Base-by-base conservation (phyloP, 2,888 invertebrate genomes). In the Megamerina dolium region DNA sequence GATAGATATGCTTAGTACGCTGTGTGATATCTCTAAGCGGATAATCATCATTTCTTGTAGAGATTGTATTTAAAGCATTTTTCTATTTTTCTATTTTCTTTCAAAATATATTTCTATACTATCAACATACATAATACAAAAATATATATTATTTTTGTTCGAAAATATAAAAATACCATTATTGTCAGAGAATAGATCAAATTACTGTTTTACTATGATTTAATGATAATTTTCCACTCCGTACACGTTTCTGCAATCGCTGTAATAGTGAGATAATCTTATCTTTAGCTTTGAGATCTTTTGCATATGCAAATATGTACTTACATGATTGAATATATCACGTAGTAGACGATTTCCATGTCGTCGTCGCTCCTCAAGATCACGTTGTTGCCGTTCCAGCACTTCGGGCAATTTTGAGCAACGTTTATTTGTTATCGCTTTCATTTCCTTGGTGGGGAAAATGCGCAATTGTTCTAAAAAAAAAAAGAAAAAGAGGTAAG, bases 391-490 rank as follows among this genome's bases (percentile, higher is more conserved):
- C 58, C 81, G 84, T 46, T 76, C 75, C 45, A 80, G 71, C 3
- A 87, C 83, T 73, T 89, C 88, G 1, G 85, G 82, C 46, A 87
- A 68, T 18, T 78, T 79, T 57, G 78, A 76, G 65, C 85, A 87
- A 49, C 82, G 76, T 57, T 74, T 75, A 46, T 74, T 76, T 5
- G 79, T 79, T 49, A 79, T 69, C 21, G 75, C 72, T 57, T 76
- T 78, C 77, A 83, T 79, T 62, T 80, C 76, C 55, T 73, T 74
- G 10, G 77, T 74, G 35, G 74, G 68, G 51, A 77, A 74, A 30
- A 79, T 62, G 48, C 75, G 73, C 40, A 66, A 69, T 43, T 73
- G 68, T 35, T 69, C 75, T 75, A 49, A 26, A 63, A 60, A 37
- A 31, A 38, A 35, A 38, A 31, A 18, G 20, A 32, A 23, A 40